These are phyloP conservation scores for Anarrhichthys ocellatus DNA, from an alignment of 2,113 vertebrate species.

Conservation along the genomic window DNA sequence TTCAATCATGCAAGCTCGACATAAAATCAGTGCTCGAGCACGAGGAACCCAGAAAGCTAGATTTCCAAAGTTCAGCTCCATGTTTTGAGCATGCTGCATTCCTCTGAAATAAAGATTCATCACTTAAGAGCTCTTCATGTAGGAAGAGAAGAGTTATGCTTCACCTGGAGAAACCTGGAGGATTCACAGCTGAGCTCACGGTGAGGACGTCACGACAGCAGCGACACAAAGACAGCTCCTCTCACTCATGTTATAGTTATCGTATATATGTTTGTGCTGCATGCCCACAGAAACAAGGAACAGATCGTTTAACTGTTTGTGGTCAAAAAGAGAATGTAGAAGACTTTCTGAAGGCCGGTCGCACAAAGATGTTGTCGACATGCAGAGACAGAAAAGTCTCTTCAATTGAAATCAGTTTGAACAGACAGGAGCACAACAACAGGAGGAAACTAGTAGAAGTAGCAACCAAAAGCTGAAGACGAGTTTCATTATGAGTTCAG, in stretches of 20 bases:
- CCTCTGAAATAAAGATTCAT: slow-evolving; percentile 22
- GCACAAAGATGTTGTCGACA: not conserved
- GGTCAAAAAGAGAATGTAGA: not conserved
- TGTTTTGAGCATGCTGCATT: slow-evolving; percentile 50
- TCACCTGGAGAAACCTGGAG: not conserved
- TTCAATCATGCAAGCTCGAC: slow-evolving; percentile 69
- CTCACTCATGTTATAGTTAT: no score
- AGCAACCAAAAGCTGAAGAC: not conserved
- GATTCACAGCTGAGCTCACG: slow-evolving; percentile 70
- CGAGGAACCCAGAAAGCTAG: slow-evolving; percentile 22
- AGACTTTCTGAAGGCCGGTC: not conserved
- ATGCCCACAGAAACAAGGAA: slow-evolving; percentile 5
- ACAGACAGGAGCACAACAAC: not conserved
- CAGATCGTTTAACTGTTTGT: not conserved
- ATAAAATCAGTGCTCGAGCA: slow-evolving; percentile 14
- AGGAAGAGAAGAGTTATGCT: slow-evolving; percentile 48
- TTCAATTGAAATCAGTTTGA: no score
- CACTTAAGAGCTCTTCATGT: not conserved
- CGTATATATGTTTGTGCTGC: not conserved
- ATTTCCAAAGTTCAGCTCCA: slow-evolving; percentile 26
- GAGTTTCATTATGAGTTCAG: not conserved
- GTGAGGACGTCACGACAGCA: slow-evolving; percentile 64
- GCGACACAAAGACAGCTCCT: not conserved
- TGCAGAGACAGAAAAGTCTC: not conserved
- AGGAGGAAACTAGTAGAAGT: no score